Evolutionary conservation across 2,113 vertebrate genomes (phyloP).

Genomic region (Psittacara wagleri): DNA sequence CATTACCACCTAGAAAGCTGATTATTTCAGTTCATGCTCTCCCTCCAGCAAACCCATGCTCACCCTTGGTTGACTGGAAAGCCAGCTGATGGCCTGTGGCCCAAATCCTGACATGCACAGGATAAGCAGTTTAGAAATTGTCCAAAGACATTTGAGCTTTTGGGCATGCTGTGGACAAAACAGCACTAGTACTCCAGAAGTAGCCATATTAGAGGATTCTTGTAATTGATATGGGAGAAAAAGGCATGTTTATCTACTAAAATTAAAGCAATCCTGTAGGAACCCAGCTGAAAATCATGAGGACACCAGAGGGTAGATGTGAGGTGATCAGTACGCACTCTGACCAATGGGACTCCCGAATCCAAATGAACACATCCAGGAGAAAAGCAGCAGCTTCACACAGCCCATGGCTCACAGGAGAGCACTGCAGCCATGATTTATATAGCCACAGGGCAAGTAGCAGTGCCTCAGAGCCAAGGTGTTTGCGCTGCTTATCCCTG

Average conservation of each 20-base stretch:
- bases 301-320: fast-evolving
- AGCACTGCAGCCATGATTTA: fast-evolving
- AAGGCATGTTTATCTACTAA: neutral
- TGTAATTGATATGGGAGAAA: neutral
- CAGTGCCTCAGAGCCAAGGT: neutral
- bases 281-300: neutral
- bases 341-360: neutral
- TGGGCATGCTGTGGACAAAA: neutral
- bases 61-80: neutral
- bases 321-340: neutral
- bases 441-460: neutral
- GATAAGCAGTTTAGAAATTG: neutral
- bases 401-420: fast-evolving
- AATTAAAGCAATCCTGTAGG: neutral
- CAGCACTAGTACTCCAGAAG: neutral
- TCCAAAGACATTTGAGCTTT: neutral
- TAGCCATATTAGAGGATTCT: neutral
- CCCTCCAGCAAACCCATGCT: neutral
- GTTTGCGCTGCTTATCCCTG: neutral
- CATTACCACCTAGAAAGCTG: neutral
- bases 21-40: neutral
- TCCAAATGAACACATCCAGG: neutral
- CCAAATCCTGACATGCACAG: neutral
- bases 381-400: neutral
- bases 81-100: neutral